Percentiles rank a stretch among this genome's conserved stretches.
Evolutionary conservation across 2,797 vertebrate genomes (phyloP).

Genomic region (Anas acuta): DNA sequence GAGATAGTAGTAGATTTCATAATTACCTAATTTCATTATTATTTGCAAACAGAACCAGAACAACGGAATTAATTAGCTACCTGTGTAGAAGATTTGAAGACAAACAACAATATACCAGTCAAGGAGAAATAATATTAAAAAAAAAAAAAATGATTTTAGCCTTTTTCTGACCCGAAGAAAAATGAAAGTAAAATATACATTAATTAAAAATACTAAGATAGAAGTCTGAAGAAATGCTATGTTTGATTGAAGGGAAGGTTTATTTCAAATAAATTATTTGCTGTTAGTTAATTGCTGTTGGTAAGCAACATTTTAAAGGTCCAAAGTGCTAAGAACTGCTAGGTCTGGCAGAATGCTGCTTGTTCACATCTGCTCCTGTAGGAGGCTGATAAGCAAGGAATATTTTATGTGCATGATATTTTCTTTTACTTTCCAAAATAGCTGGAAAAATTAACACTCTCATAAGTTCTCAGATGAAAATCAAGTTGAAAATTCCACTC

Average conservation of each 20-base stretch:
- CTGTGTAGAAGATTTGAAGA: not conserved
- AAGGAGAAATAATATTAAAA: not conserved
- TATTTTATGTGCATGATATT: not conserved
- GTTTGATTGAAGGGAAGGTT: not conserved
- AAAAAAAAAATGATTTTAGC: not conserved
- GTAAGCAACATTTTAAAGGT: not conserved
- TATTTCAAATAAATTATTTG: not conserved
- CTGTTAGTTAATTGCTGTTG: not conserved
- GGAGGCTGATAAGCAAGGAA: not conserved
- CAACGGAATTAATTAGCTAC: not conserved
- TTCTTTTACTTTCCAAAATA: constrained; percentile 2
- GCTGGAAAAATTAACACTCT: not conserved
- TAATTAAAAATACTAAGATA: not conserved
- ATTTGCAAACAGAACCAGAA: not conserved
- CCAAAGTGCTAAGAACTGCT: not conserved
- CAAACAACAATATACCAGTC: accelerated
- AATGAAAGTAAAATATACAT: not conserved
- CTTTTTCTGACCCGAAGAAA: not conserved
- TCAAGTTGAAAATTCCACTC: not conserved
- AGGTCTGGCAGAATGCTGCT: not conserved
- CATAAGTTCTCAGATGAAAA: not conserved
- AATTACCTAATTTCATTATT: not conserved
- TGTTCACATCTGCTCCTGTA: not conserved
- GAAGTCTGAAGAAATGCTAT: not conserved
- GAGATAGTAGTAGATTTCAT: not conserved